phyloP scores from a whole-genome alignment of 2,888 invertebrate species.

The Meliscaeva auricollis region DNA sequence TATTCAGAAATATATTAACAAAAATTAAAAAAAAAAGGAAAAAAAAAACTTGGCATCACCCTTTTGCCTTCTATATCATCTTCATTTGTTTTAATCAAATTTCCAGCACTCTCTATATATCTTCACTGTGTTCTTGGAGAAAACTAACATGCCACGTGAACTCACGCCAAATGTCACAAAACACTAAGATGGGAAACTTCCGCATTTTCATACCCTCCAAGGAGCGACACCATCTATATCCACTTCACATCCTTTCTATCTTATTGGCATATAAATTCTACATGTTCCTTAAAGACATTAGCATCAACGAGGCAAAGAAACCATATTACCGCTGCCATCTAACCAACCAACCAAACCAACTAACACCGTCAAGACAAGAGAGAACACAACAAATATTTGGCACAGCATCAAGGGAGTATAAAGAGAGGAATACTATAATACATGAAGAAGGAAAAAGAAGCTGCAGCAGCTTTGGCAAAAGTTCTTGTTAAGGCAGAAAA shows the following conservation, averaged over 20 bases:
- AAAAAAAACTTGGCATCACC: slow-evolving; percentile 55
- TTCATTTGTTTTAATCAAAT: slow-evolving; percentile 75
- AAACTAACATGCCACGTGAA: slow-evolving; percentile 73
- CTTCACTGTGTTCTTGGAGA: slow-evolving; percentile 27
- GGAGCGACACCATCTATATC: neutral
- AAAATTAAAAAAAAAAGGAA: neutral
- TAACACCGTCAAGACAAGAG: slow-evolving; percentile 18
- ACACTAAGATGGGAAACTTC: slow-evolving; percentile 30
- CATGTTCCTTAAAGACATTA: slow-evolving; percentile 69
- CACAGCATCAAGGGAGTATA: slow-evolving; percentile 53
- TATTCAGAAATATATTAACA: neutral
- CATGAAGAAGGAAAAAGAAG: slow-evolving; percentile 11
- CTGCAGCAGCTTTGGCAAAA: slow-evolving; percentile 18
- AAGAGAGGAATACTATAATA: neutral
- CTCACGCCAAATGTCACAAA: slow-evolving; percentile 73
- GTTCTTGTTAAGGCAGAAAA: neutral
- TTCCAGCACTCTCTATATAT: slow-evolving; percentile 24
- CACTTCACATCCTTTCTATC: slow-evolving; percentile 37
- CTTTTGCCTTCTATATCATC: slow-evolving; percentile 50
- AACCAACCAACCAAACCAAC: neutral
- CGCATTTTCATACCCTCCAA: neutral
- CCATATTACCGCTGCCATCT: slow-evolving; percentile 49
- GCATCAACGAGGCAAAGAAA: slow-evolving; percentile 64
- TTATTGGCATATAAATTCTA: slow-evolving; percentile 55
- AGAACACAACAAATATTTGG: slow-evolving; percentile 73